phyloP scores from a whole-genome alignment of 2,888 invertebrate genomes.

The Mimachlamys varia region DNA sequence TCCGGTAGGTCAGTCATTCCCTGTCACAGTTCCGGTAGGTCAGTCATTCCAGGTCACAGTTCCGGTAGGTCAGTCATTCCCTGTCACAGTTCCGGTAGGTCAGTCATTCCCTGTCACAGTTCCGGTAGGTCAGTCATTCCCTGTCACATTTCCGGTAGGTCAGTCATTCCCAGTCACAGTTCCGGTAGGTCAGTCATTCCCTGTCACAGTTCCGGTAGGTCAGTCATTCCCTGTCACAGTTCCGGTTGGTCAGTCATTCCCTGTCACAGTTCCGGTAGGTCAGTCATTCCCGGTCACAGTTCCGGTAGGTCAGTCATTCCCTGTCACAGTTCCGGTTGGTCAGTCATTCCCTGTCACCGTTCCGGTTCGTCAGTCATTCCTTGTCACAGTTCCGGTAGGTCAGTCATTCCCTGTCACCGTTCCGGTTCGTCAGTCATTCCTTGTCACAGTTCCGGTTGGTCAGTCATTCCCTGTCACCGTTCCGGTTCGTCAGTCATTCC shows the following conservation, averaged over 20 bases:
- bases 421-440: too few species aligned
- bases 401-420: not conserved
- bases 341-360: too few species aligned
- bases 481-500: not conserved
- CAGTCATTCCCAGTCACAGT: too few species aligned
- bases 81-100: not conserved
- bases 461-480: not conserved
- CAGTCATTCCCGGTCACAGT: not conserved
- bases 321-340: too few species aligned
- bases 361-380: not conserved
- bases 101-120: not conserved
- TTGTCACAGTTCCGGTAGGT: not conserved
- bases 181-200: not conserved
- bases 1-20: not conserved
- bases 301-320: not conserved
- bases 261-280: not conserved
- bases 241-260: too few species aligned
- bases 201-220: not conserved
- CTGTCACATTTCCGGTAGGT: too few species aligned
- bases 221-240: not conserved
- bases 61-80: too few species aligned
- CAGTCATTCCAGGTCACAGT: not conserved
- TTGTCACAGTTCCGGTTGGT: too few species aligned
- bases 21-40: not conserved
- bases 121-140: not conserved